phyloP scores from a whole-genome alignment of 2,797 vertebrate genomes.

The Pachyuromys duprasi region DNA sequence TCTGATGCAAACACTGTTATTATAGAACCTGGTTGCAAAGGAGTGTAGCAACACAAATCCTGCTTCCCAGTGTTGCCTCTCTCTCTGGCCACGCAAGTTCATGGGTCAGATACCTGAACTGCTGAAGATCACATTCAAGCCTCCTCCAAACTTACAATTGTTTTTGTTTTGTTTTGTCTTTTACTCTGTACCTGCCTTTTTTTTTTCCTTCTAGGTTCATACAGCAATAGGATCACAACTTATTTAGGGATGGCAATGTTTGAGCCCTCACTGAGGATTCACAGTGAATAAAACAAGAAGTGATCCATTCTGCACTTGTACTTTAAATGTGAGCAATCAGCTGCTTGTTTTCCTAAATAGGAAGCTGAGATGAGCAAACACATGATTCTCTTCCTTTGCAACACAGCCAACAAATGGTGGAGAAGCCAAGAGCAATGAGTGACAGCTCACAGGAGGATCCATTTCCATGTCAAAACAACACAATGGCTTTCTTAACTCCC shows the following conservation, averaged over 20 bases:
- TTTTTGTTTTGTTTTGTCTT: not conserved
- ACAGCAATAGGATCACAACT: not conserved
- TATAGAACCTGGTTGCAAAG: conserved; percentile 93
- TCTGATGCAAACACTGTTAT: conserved; percentile 96
- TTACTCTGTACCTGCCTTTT: not conserved
- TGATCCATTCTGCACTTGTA: conserved; percentile 48
- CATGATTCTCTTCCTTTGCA: conserved; percentile 57
- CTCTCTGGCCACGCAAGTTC: not conserved
- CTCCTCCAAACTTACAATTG: not conserved
- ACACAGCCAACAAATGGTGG: not conserved
- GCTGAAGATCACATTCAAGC: not conserved
- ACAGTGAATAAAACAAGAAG: conserved; percentile 41
- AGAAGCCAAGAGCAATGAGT: not conserved
- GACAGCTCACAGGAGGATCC: not conserved
- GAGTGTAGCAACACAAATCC: not conserved
- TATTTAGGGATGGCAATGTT: conserved; percentile 40
- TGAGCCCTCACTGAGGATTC: conserved; percentile 35
- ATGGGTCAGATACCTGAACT: not conserved
- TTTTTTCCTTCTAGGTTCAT: not conserved
- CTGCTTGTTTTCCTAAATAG: conserved; percentile 60
- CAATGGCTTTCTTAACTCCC: not conserved
- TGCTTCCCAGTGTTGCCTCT: not conserved
- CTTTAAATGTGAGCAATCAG: conserved; percentile 59
- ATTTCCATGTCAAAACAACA: not conserved
- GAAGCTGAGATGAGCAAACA: conserved; percentile 50